These are phyloP conservation scores for Trypoxylus dichotomus DNA, from an alignment of 1,140 invertebrate species.

Conservation along the genomic window DNA sequence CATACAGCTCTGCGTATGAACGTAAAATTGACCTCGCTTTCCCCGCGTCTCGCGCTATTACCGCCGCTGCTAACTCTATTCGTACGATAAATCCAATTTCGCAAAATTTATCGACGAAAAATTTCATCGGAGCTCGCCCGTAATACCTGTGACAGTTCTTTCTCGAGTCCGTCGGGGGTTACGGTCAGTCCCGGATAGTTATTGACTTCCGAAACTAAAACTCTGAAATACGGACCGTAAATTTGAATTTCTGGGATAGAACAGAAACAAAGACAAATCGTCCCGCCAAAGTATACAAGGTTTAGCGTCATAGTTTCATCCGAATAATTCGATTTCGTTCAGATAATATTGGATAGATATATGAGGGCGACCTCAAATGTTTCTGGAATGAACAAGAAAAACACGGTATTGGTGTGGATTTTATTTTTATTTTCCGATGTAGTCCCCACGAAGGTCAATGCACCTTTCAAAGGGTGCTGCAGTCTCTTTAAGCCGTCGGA, in stretches of 20 bases:
- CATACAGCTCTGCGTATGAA: neutral
- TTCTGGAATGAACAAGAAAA: too few relatives aligned
- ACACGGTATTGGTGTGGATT: too few relatives aligned
- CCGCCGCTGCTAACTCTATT: neutral
- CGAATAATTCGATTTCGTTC: neutral
- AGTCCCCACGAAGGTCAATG: too few relatives aligned
- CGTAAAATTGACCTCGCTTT: conserved; percentile 5
- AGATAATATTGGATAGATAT: too few relatives aligned
- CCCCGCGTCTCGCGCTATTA: neutral
- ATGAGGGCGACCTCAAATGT: too few relatives aligned
- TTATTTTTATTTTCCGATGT: too few relatives aligned
- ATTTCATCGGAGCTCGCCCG: neutral
- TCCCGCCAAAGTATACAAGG: neutral
- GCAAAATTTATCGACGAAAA: conserved; percentile 8
- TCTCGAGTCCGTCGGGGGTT: neutral
- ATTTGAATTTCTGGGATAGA: neutral
- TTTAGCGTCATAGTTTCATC: neutral
- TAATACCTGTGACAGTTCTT: conserved; percentile 22
- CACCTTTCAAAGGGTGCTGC: too few relatives aligned
- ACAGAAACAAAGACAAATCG: neutral
- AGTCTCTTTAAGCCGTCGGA: too few relatives aligned
- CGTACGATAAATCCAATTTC: conserved; percentile 7
- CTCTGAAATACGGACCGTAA: neutral
- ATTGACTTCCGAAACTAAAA: conserved; percentile 22
- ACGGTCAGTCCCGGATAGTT: conserved; percentile 3